Base-by-base conservation (phyloP, 2,888 invertebrate genomes). In the Petrolisthes cinctipes region DNA sequence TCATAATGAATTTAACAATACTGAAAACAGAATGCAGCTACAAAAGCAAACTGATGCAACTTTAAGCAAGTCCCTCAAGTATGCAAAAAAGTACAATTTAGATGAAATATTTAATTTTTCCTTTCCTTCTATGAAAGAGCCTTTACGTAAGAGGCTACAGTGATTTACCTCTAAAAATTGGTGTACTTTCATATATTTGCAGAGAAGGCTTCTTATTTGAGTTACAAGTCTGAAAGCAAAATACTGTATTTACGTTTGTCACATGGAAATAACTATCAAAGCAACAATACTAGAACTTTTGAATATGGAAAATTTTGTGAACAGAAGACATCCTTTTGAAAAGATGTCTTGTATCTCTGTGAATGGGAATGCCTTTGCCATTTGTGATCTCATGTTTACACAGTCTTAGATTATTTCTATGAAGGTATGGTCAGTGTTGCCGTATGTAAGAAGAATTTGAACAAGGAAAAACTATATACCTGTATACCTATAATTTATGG, bases 21-120 rank as follows among this genome's bases (percentile, higher is more conserved):
- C 9, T 61, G 17, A 61, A 71, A 71, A 71, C 6, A n/a, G n/a
- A n/a, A 6, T 71, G 17, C 71, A 71, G 71, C 17, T n/a, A 66
- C 14, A 17, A 4, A 23, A 81, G 14, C 7, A 81, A 5, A 4
- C 9, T 51, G n/a, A 66, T 37, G 37, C 66, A 14, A 11, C 53
- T 84, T 14, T 84, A n/a, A 85, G 54, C 75, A 84, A 83, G 75
- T 57, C 80, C 23, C 23, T 83, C 5, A 66, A 56, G 57, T 80
- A 79, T 79, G 79, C 84, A 81, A 83, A 20, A 82, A 78, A 82
- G 73, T 84, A 87, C 84, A 83, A 80, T 84, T 68, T 87, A 84
- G 84, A 84, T 80, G 84, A 87, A 53, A 57, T 84, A 66, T 87
- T 87, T 68, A 83, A 81, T 71, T 87, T 23, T 87, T 75, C 71